Base-by-base conservation (phyloP, 2,797 vertebrate species). In the Hoplostethus mediterraneus region DNA sequence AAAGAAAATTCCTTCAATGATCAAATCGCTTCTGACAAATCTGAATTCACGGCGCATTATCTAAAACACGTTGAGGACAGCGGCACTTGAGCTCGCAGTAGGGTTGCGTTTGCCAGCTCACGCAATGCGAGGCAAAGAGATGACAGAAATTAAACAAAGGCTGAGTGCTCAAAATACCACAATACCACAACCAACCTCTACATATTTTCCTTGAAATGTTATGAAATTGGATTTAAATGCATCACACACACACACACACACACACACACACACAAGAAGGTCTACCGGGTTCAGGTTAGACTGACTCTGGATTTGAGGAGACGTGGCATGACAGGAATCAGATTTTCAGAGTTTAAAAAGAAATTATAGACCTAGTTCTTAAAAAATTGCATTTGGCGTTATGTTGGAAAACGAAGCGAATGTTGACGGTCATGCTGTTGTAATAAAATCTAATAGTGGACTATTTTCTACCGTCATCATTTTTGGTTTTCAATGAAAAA, bases 191-290 rank as follows among this genome's bases (percentile, higher is more conserved):
- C 48, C 77, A 75, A 71, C 63, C 72, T 54, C 58, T 6, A 44
- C 83, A 90, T 88, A 83, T 61, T 90, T 91, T 89, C 87, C 79
- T 7, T 86, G 67, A 75, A 60, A 77, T 84, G 80, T 70, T 75
- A 86, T 70, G 30, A 73, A 71, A 71, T 49, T 65, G 64, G 57
- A 65, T 79, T 86, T 69, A 33, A 79, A 74, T 71, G 71, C 80
- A 51, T 42, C 63, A 38, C 58, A 11, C 12, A 60, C 48, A 49
- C 45, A 64, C 28, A 28, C 28, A 28, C 28, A 28, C 28, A 28
- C 28, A 28, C 28, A 28, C 28, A 28, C 28, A 28, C 28, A 40
- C 51, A 51, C 45, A 63, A 40, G 5, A 63, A 52, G 1, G 66
- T 77, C 71, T 63, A 76, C 51, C 38, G 63, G 44, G 30, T 36